Base-by-base conservation (phyloP, 2,797 vertebrate species). In the Sebastes itinus region DNA sequence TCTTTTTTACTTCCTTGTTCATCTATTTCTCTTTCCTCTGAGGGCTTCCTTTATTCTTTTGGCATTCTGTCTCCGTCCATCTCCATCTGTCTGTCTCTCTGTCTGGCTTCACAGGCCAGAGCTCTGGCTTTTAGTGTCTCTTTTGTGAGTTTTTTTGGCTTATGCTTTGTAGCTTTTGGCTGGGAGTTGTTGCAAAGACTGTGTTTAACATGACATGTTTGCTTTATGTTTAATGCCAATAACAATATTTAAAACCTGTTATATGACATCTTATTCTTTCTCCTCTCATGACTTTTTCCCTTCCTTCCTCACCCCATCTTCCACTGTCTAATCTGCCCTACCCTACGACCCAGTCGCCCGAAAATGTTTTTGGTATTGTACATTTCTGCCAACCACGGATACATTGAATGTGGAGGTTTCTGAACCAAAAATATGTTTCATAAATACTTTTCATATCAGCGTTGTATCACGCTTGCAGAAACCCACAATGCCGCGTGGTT, bases 11-110 rank as follows among this genome's bases (percentile, higher is more conserved):
- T 79, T 25, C 56, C 16, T 33, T 42, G 25, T 65, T 85, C 62
- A 77, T 88, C 74, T 49, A 9, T 82, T 78, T 80, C n/a, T 55
- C 25, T 70, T 63, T 28, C 20, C 65, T 77, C 49, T 72, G 4
- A 52, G 42, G 65, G 35, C 30, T 58, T 64, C 22, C 11, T 9
- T 71, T 32, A 49, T 66, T 82, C 52, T 64, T 66, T 71, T 72
- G 25, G 30, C n/a, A 22, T 67, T 76, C 67, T 64, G 25, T 75
- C 46, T 71, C 59, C 63, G 23, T 42, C 66, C 3, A 10, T 46
- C 32, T 80, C 42, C 27, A 30, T 75, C 75, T 49, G 46, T 49
- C 46, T 55, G 56, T 65, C 61, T 75, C 49, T 55, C 62, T 12
- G n/a, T 13, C 66, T 54, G 75, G 27, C 25, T 77, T 69, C 69